A percentile compares a stretch with the other conserved stretches of the same genome.
Evolutionary conservation across 2,888 invertebrate genomes (phyloP).

Genomic region (Patella caerulea): DNA sequence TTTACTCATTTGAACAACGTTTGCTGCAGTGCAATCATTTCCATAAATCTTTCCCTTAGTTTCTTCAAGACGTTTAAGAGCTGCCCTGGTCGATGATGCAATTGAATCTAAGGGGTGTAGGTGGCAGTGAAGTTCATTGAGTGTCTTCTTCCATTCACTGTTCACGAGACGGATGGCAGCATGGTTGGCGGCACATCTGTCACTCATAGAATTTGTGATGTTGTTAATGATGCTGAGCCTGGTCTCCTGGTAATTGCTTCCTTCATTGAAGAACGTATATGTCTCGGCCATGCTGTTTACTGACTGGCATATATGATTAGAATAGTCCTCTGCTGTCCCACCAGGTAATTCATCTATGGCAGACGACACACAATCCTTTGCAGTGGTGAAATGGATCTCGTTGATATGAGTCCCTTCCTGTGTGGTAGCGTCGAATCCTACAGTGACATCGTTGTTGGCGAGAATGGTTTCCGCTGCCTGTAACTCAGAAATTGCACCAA

Average conservation of each 20-base stretch:
- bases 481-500: too few species aligned
- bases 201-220: slow-evolving; percentile 11
- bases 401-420: slow-evolving; percentile 20
- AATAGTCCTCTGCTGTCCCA: slow-evolving; percentile 38
- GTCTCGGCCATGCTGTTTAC: slow-evolving; percentile 25
- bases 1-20: slow-evolving; percentile 37
- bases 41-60: slow-evolving; percentile 31
- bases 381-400: slow-evolving; percentile 31
- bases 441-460: slow-evolving; percentile 21
- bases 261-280: slow-evolving; percentile 7
- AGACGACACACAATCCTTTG: slow-evolving; percentile 18
- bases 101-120: slow-evolving; percentile 32
- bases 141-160: slow-evolving; percentile 26
- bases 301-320: slow-evolving; percentile 24
- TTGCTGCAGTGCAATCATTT: slow-evolving; percentile 34
- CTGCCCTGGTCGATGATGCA: slow-evolving; percentile 19
- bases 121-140: slow-evolving; percentile 35
- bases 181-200: slow-evolving; percentile 33
- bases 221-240: slow-evolving; percentile 18
- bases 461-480: too few species aligned
- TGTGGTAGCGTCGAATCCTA: slow-evolving; percentile 36
- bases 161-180: slow-evolving; percentile 17
- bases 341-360: slow-evolving; percentile 36
- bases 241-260: slow-evolving; percentile 4
- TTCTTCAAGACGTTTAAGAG: slow-evolving; percentile 12